Conservation (phyloP, 1,140 invertebrate genomes). For the Theocolax elegans region DNA sequence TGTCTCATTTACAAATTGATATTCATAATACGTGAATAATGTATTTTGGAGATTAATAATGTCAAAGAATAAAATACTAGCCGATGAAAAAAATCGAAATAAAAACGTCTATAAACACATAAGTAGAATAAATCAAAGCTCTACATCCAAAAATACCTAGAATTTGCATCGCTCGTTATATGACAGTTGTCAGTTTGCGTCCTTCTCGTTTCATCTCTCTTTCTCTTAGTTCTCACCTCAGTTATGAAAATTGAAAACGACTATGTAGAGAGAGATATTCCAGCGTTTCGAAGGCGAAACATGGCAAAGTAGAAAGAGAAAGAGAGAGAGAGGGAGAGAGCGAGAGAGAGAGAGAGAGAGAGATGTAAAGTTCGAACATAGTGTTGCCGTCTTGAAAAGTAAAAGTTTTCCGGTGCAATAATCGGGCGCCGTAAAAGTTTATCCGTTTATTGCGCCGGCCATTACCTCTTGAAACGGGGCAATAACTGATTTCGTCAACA, state of each 20-base stretch:
- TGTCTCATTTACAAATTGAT: too few species aligned
- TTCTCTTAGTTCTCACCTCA: conserved; percentile 9
- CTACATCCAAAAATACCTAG: conserved; percentile 42
- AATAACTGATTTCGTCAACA: conserved; percentile 45
- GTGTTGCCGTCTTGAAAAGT: conserved; percentile 44
- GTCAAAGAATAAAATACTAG: conserved; percentile 12
- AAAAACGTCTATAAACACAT: too few species aligned
- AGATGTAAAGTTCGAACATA: background rate
- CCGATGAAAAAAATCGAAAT: conserved; percentile 3
- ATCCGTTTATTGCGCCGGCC: conserved; percentile 57
- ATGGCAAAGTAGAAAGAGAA: background rate
- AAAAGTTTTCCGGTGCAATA: conserved; percentile 57
- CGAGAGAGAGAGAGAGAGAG: too few species aligned
- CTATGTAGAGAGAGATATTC: too few species aligned
- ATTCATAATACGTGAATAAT: too few species aligned
- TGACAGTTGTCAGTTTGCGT: background rate
- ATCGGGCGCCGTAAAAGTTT: conserved; percentile 57
- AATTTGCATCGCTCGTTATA: conserved; percentile 24
- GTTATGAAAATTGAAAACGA: conserved; percentile 22
- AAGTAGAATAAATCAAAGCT: conserved; percentile 37
- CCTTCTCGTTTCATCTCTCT: background rate
- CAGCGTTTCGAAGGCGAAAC: background rate
- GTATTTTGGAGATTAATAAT: too few species aligned
- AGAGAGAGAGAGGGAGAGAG: too few species aligned
- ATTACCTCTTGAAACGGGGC: conserved; percentile 48